Percentiles rank a stretch among this genome's conserved stretches.
Evolutionary conservation across 2,888 invertebrate species (phyloP).

Genomic region (Gortyna flavago): DNA sequence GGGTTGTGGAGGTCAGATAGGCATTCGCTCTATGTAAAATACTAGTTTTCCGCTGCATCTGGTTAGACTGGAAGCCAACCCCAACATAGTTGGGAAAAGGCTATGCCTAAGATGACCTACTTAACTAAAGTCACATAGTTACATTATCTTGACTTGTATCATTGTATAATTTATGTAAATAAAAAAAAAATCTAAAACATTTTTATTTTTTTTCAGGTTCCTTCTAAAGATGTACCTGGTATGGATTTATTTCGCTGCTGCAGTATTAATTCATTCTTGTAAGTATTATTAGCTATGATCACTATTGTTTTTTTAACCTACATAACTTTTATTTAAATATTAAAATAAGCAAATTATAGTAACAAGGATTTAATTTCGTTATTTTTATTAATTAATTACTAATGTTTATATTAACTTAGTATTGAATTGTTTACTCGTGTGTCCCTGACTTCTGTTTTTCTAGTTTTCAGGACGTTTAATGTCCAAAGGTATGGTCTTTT

Average conservation of each 20-base stretch:
- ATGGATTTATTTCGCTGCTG: slow-evolving; percentile 29
- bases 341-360: no score
- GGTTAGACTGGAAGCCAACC: no score
- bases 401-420: background rate
- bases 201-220: slow-evolving; percentile 48
- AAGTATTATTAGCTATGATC: slow-evolving; percentile 40
- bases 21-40: no score
- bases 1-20: no score
- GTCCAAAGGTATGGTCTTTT: slow-evolving; percentile 3
- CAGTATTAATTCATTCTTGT: slow-evolving; percentile 50
- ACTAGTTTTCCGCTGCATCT: no score
- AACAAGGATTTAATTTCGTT: no score
- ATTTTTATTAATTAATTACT: no score
- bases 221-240: slow-evolving; percentile 47
- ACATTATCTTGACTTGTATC: background rate
- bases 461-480: slow-evolving; percentile 15
- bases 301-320: no score
- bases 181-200: background rate
- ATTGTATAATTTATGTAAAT: background rate
- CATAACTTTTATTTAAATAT: no score
- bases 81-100: no score
- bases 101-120: no score
- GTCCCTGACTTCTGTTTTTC: slow-evolving; percentile 19
- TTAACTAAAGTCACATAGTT: background rate
- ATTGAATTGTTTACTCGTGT: slow-evolving; percentile 10